These are phyloP conservation scores for Cosmopolites sordidus DNA, from an alignment of 2,888 invertebrate species.

Conservation along the genomic window DNA sequence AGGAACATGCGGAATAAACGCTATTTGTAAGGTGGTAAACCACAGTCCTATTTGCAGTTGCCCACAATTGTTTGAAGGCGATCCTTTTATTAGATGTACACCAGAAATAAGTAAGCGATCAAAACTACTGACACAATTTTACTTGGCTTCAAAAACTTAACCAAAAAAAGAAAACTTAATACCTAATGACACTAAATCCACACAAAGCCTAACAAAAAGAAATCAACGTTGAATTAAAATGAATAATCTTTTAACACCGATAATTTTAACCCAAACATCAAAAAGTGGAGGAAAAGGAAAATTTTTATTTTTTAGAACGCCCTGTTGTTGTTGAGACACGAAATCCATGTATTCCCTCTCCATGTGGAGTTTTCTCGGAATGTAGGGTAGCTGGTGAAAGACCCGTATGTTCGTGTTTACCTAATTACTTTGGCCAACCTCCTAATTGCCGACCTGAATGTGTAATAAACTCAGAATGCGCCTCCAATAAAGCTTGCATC, in stretches of 20 bases:
- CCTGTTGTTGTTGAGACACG: slow-evolving; percentile 33
- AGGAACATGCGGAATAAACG: slow-evolving; percentile 71
- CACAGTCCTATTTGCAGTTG: slow-evolving; percentile 80
- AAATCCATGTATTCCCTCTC: slow-evolving; percentile 66
- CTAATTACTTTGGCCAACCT: slow-evolving; percentile 72
- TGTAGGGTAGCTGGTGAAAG: slow-evolving; percentile 64
- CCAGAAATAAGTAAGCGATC: slow-evolving; percentile 59
- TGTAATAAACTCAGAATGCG: slow-evolving; percentile 67
- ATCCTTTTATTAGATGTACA: slow-evolving; percentile 71
- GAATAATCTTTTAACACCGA: neutral
- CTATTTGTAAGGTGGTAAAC: slow-evolving; percentile 72
- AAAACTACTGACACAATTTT: slow-evolving; percentile 12
- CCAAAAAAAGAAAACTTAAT: slow-evolving; percentile 3
- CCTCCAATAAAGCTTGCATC: slow-evolving; percentile 67
- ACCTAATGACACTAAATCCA: too few relatives aligned
- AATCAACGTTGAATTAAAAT: too few relatives aligned
- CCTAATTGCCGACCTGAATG: slow-evolving; percentile 77
- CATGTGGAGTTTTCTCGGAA: slow-evolving; percentile 73
- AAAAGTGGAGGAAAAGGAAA: neutral
- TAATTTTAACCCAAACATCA: slow-evolving; percentile 1
- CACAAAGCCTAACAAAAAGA: too few relatives aligned
- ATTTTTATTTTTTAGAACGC: slow-evolving; percentile 40
- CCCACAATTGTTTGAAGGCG: slow-evolving; percentile 63
- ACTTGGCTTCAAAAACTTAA: slow-evolving; percentile 4
- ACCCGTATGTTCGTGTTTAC: slow-evolving; percentile 70